Percentiles rank a stretch among this genome's conserved stretches.
Conservation (phyloP, 2,888 invertebrate species). For the Meliscaeva auricollis region DNA sequence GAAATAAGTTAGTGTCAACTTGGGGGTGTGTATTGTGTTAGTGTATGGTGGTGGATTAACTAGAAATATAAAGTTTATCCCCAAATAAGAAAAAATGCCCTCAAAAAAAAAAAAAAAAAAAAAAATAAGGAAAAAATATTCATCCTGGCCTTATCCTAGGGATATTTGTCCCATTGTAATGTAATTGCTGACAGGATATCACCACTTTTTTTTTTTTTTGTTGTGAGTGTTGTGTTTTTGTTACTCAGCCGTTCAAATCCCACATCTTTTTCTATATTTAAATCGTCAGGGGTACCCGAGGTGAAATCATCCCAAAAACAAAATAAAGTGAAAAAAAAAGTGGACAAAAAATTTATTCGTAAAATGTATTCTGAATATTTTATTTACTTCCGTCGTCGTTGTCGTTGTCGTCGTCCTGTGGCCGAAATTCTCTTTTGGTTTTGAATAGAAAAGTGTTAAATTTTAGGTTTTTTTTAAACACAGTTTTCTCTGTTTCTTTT, state of each 20-base stretch:
- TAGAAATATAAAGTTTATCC: constrained; percentile 34
- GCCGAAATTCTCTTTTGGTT: constrained; percentile 18
- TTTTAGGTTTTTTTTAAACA: constrained; percentile 36
- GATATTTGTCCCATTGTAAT: constrained; percentile 57
- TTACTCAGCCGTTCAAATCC: background rate
- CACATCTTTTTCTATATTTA: constrained; percentile 21
- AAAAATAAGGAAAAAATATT: constrained; percentile 24
- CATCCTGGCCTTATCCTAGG: constrained; percentile 39
- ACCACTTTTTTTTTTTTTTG: constrained; percentile 46
- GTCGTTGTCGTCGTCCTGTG: constrained; percentile 17
- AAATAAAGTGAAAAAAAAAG: background rate
- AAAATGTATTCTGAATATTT: constrained; percentile 73
- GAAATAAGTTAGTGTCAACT: constrained; percentile 66
- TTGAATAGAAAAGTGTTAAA: constrained; percentile 68
- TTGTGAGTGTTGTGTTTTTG: background rate
- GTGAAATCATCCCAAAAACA: background rate
- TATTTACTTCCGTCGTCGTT: constrained; percentile 56
- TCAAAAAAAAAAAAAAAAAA: background rate
- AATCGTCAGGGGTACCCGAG: constrained; percentile 27
- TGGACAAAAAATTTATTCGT: constrained; percentile 21
- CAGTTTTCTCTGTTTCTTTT: constrained; percentile 1
- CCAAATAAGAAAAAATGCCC: background rate
- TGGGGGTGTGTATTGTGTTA: constrained; percentile 28
- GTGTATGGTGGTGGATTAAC: constrained; percentile 26
- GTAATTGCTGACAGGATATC: constrained; percentile 67